Evolutionary conservation across 2,888 invertebrate species (phyloP).

Genomic region (Listrodromus nycthemerus): DNA sequence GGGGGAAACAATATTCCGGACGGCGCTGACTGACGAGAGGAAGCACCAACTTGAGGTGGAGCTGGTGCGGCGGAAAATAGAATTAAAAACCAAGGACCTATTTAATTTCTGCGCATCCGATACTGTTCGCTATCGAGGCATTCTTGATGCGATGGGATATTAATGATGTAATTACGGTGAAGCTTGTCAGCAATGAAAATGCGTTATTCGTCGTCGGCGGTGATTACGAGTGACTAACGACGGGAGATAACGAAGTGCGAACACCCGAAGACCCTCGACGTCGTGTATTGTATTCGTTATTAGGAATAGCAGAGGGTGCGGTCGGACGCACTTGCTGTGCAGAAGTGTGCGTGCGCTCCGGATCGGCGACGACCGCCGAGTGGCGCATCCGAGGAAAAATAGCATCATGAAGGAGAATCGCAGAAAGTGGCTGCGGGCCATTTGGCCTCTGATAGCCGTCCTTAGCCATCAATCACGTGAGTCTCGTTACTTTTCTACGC

Average conservation of each 20-base stretch:
- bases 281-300: constrained; percentile 39
- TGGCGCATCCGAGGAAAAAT: constrained; percentile 58
- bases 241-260: constrained; percentile 42
- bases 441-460: constrained; percentile 78
- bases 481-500: constrained; percentile 64
- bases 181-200: constrained; percentile 25
- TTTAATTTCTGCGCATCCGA: not conserved
- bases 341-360: constrained; percentile 31
- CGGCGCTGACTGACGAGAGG: not conserved
- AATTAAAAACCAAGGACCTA: not conserved
- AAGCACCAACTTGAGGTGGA: not conserved
- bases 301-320: constrained; percentile 48
- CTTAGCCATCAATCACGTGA: constrained; percentile 80
- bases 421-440: constrained; percentile 78
- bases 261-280: constrained; percentile 4
- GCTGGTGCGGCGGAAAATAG: constrained; percentile 1
- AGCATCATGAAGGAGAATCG: constrained; percentile 78
- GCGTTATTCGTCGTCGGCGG: constrained; percentile 27
- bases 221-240: constrained; percentile 62
- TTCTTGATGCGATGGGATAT: not conserved
- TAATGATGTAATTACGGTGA: not conserved
- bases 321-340: constrained; percentile 17
- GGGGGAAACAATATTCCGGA: constrained; percentile 34
- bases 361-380: constrained; percentile 19
- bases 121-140: not conserved